Evolutionary conservation across 2,797 vertebrate species (phyloP), one percentile per base, ranked within the genome.

Genomic region (Synaphobranchus kaupii): DNA sequence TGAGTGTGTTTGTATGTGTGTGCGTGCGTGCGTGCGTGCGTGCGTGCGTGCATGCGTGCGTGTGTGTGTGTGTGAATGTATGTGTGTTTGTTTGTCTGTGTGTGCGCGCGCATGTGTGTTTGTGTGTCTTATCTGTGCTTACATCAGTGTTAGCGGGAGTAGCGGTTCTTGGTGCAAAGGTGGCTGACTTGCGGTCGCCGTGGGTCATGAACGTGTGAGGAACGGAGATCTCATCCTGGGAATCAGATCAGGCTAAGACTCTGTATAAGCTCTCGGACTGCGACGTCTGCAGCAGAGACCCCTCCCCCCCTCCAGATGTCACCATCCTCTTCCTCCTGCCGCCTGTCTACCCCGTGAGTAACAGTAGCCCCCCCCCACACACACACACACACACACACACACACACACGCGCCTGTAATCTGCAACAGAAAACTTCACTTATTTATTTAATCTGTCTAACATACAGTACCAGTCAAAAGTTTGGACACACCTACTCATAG

Each of bases 201-300:
- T 84, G 78, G 3, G 87, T 86, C n/a, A 85, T 86, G 87, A 83
- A 9, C 90, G 71, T 31, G 58, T 90, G 90, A 78, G 68, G 58
- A 83, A 82, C 89, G 90, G 28, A 89, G 90, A 92, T 31, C 34
- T 13, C 22, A 48, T 68, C 20, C n/a, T 68, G 58, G n/a, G 60
- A 66, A 66, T 0, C 88, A 89, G 93, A 94, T 95, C 93, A 95
- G 89, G 81, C 90, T 94, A 93, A 95, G 87, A 94, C 89, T 84
- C 87, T 87, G 87, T 90, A 92, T 95, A 95, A 94, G 91, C 92
- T 93, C 92, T 93, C 88, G 90, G 91, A 84, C 87, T 22, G 9
- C 85, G 88, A 90, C 81, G 88, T 85, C 86, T 89, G 10, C 54
- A 88, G 86, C 89, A 87, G 91, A 93, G 88, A 84, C 87, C 90